Conservation (phyloP, 2,113 vertebrate species). For the Passerina amoena region DNA sequence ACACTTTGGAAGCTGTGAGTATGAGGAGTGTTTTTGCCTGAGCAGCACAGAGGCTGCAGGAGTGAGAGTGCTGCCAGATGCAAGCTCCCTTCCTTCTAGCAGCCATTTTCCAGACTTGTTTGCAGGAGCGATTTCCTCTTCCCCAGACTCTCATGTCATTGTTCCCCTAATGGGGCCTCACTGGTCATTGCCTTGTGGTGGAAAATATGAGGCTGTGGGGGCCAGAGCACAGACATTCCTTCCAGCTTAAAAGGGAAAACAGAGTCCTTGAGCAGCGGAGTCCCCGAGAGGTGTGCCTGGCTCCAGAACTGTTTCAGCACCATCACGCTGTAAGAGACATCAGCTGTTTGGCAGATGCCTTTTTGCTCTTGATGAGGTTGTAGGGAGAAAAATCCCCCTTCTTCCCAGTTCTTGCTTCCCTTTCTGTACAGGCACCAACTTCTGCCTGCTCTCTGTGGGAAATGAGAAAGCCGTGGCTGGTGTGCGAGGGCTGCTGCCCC, state of each 20-base stretch:
- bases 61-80: not conserved
- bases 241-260: constrained; percentile 25
- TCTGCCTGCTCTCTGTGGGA: not conserved
- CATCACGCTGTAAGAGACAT: not conserved
- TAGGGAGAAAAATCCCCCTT: not conserved
- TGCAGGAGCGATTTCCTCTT: constrained; percentile 31
- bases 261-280: not conserved
- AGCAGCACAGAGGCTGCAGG: not conserved
- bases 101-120: constrained; percentile 52
- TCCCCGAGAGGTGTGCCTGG: not conserved
- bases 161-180: constrained; percentile 57
- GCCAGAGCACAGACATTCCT: constrained; percentile 44
- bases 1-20: not conserved
- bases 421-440: not conserved
- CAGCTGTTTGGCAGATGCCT: not conserved
- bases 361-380: not conserved
- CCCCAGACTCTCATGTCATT: constrained; percentile 42
- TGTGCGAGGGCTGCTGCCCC: not conserved
- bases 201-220: constrained; percentile 39
- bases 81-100: not conserved
- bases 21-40: not conserved
- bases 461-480: not conserved
- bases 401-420: not conserved
- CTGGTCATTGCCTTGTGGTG: constrained; percentile 42
- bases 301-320: not conserved